Evolutionary conservation across 1,140 invertebrate species (phyloP), one percentile per base, ranked within the genome.

Genomic region (Dryas iulia): DNA sequence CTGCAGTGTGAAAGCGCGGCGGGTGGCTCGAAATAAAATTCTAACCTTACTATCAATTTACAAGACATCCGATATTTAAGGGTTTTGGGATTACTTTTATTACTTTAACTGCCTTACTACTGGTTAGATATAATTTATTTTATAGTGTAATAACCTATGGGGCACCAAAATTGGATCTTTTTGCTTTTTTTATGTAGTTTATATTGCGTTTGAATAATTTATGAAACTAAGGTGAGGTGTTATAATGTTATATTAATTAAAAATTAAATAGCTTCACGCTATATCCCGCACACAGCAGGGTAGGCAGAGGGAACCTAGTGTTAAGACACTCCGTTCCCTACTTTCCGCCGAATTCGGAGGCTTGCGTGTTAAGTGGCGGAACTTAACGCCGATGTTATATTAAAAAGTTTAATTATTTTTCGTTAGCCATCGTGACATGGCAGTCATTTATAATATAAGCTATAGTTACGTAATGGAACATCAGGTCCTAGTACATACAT

Each of bases 31-130:
- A 56, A 56, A 25, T 26, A 26, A 56, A 56, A 56, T 56, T 56
- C 53, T 26, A 56, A 56, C 21, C 24, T 26, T 0, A 56, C 25
- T 54, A 23, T 63, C 39, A 30, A 25, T 30, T 63, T 63, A 63
- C 47, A 53, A 35, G 35, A 52, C 12, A 56, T 56, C 23, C 39
- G 39, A 47, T 24, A 25, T 56, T n/a, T 26, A 25, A 56, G 53
- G 53, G 53, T 26, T 31, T 26, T 25, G 53, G 24, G 21, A 56
- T 56, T 56, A 47, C 39, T 56, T 56, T 56, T 56, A 56, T 56
- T 56, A 56, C 53, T 25, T 25, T 56, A 26, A 56, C 53, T 56
- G 23, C 21, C 25, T 56, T 25, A 56, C 25, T 56, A 47, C 39
- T 47, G 39, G 39, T 21, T 47, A 47, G 39, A 47, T 47, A 18